Conservation (phyloP, 2,888 invertebrate species). For the Tetranychus truncatus region DNA sequence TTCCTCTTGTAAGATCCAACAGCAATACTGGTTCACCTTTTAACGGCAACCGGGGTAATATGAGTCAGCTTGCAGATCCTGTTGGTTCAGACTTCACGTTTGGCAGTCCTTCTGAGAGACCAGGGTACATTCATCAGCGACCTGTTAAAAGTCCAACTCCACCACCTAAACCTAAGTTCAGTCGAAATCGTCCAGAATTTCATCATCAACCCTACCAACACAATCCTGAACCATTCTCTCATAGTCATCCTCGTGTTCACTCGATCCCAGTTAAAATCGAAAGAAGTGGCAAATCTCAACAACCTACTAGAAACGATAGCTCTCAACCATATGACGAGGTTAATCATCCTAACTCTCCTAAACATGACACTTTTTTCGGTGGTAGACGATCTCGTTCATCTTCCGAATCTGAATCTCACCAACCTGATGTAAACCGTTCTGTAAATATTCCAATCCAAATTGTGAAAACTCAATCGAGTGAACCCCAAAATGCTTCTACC, state of each 20-base stretch:
- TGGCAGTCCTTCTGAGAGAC: not conserved
- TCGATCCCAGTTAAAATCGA: not conserved
- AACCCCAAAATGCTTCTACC: not conserved
- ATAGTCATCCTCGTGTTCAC: not conserved
- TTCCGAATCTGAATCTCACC: not conserved
- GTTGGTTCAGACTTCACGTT: not conserved
- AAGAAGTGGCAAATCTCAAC: not conserved
- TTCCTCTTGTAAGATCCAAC: not conserved
- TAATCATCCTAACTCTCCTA: too few species aligned
- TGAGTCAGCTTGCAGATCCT: not conserved
- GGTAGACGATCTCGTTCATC: not conserved
- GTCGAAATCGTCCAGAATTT: not conserved
- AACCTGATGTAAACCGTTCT: not conserved
- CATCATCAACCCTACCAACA: not conserved
- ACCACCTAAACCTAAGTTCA: constrained; percentile 1
- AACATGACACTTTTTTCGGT: too few species aligned
- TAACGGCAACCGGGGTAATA: not conserved
- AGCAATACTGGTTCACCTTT: not conserved
- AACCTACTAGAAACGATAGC: not conserved
- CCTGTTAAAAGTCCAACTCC: not conserved
- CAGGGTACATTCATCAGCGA: not conserved
- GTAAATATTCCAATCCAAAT: not conserved
- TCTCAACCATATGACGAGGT: too few species aligned
- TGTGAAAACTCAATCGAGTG: not conserved
- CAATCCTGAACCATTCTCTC: not conserved